phyloP scores from a whole-genome alignment of 2,113 vertebrate genomes.

The Campylorhamphus procurvoides region DNA sequence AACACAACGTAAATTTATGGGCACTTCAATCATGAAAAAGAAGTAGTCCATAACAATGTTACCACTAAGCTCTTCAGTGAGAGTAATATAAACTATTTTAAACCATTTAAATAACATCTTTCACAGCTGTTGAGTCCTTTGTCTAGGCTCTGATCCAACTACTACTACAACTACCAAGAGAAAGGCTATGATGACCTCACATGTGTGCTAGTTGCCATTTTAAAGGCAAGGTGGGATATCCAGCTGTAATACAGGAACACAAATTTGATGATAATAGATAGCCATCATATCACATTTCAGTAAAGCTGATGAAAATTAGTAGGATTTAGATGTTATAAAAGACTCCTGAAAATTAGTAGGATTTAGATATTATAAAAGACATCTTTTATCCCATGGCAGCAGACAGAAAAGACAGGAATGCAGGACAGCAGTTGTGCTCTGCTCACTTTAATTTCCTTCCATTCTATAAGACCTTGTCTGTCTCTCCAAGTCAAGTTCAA shows the following conservation, averaged over 20 bases:
- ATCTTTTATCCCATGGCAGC: neutral
- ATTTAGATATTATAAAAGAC: neutral
- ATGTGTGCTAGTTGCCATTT: neutral
- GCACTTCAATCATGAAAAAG: neutral
- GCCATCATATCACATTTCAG: neutral
- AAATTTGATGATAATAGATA: neutral
- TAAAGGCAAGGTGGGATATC: neutral
- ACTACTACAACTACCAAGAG: neutral
- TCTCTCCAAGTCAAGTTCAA: neutral
- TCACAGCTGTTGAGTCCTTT: neutral
- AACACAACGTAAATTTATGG: neutral
- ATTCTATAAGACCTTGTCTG: neutral
- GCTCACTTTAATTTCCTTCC: neutral
- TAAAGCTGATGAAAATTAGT: neutral
- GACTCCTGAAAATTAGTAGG: neutral
- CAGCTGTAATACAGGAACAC: neutral
- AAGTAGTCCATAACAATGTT: neutral
- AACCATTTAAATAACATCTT: conserved; percentile 14
- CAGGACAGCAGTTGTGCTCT: neutral
- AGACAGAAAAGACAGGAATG: neutral
- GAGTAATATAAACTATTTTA: conserved; percentile 4
- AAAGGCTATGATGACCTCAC: neutral
- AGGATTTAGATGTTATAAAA: neutral
- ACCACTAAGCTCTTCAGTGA: neutral
- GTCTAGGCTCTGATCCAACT: neutral